Percentiles rank a stretch among this genome's conserved stretches.
These are phyloP conservation scores for Palythoa grandiflora DNA, from an alignment of 92 coral and sea anemone genomes.

Conservation along the genomic window DNA sequence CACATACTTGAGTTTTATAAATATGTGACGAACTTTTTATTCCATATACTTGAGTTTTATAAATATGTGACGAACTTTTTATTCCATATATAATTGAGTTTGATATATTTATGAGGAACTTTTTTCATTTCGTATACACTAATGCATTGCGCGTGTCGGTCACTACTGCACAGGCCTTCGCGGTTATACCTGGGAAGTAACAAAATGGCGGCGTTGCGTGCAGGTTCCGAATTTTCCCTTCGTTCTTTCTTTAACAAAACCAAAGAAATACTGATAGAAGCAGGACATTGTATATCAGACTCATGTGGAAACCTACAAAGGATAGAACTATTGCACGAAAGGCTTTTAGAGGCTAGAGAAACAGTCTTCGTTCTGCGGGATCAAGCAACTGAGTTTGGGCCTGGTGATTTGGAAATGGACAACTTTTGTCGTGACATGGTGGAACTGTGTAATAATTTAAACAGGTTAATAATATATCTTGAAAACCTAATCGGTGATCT, in stretches of 20 bases:
- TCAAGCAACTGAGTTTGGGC: slow-evolving; percentile 18
- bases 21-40: no score
- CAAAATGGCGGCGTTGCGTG: slow-evolving; percentile 67
- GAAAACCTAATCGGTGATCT: slow-evolving; percentile 51
- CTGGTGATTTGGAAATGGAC: slow-evolving; percentile 59
- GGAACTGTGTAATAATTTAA: slow-evolving; percentile 61
- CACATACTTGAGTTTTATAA: background rate
- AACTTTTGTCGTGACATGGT: slow-evolving; percentile 62
- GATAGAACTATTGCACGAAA: slow-evolving; percentile 57
- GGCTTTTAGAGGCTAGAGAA: slow-evolving; percentile 77
- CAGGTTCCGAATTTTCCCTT: slow-evolving; percentile 64
- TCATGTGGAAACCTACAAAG: slow-evolving; percentile 57
- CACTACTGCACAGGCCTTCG: slow-evolving; percentile 43
- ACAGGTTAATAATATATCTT: slow-evolving; percentile 54
- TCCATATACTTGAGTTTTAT: no score
- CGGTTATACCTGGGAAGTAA: slow-evolving; percentile 25
- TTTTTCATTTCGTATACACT: slow-evolving; percentile 45
- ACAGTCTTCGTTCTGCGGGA: slow-evolving; percentile 63
- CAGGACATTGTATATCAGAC: slow-evolving; percentile 66
- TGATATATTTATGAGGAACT: no score
- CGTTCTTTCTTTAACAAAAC: slow-evolving; percentile 58
- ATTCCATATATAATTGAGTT: no score
- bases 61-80: slow-evolving; percentile 8
- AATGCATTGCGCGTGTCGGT: slow-evolving; percentile 55
- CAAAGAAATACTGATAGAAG: slow-evolving; percentile 66